Percentiles rank a stretch among this genome's conserved stretches.
Conservation (phyloP, 2,888 invertebrate genomes). For the Blomia tropicalis region DNA sequence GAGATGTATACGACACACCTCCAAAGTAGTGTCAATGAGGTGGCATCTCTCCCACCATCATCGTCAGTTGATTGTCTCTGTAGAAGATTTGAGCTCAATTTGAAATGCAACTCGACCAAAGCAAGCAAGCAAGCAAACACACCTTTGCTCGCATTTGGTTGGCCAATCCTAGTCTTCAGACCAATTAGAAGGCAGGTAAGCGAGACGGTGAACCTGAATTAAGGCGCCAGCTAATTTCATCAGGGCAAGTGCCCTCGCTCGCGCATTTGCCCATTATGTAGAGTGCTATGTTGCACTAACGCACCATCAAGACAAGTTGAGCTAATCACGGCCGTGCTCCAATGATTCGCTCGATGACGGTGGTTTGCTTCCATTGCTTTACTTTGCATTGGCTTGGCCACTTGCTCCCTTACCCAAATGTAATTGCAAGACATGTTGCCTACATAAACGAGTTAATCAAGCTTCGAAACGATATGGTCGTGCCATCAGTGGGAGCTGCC, state of each 20-base stretch:
- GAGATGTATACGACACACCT: background rate
- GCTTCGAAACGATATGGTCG: background rate
- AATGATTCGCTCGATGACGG: background rate
- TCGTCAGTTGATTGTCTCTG: too few species aligned
- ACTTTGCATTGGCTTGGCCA: too few species aligned
- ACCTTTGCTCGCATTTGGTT: too few species aligned
- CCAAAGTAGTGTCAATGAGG: slow-evolving; percentile 14
- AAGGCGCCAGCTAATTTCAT: slow-evolving; percentile 15
- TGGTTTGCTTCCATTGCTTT: background rate
- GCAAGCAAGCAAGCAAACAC: too few species aligned
- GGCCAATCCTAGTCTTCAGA: too few species aligned
- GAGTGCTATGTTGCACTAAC: background rate
- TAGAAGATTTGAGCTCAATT: too few species aligned
- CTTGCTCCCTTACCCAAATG: too few species aligned
- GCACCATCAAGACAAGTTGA: background rate
- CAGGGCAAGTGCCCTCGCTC: background rate
- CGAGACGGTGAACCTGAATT: slow-evolving; percentile 9
- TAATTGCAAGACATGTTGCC: background rate
- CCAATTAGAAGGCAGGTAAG: slow-evolving; percentile 14
- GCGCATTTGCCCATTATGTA: too few species aligned
- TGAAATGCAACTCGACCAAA: too few species aligned
- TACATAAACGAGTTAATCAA: slow-evolving; percentile 9
- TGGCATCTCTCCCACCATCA: slow-evolving; percentile 6
- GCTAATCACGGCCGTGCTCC: background rate
- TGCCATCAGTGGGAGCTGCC: background rate